A percentile compares a stretch with the other conserved stretches of the same genome.
phyloP scores from a whole-genome alignment of 2,797 vertebrate genomes.

The Sciurus carolinensis region DNA sequence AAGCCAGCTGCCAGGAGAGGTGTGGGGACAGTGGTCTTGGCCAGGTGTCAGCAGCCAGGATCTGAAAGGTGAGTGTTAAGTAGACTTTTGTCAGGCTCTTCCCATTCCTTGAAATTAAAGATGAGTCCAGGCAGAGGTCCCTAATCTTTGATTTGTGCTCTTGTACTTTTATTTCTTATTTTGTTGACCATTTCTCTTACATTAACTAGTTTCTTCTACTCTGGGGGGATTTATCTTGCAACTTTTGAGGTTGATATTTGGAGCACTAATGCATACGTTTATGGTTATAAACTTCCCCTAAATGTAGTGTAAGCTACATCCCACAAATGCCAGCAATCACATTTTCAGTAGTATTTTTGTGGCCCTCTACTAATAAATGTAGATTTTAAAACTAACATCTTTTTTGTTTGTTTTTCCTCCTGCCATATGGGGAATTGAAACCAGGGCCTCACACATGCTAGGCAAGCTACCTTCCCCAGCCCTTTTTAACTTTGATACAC shows the following conservation, averaged over 20 bases:
- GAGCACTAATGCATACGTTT: background rate
- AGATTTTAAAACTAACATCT: background rate
- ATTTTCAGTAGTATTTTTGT: background rate
- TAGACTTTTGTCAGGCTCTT: background rate
- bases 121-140: background rate
- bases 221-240: background rate
- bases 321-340: no score
- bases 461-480: no score
- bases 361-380: conserved; percentile 1
- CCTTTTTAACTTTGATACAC: no score
- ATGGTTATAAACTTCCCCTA: background rate
- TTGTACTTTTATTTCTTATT: conserved; percentile 30
- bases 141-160: background rate
- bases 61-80: background rate
- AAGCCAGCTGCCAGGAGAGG: background rate
- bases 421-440: no score
- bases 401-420: no score
- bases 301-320: background rate
- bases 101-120: background rate
- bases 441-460: no score
- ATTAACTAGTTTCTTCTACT: conserved; percentile 43
- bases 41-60: background rate
- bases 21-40: background rate
- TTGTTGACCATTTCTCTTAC: background rate
- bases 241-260: conserved; percentile 29